Base-by-base conservation (phyloP, 2,888 invertebrate genomes). In the Xanthorhoe designata region DNA sequence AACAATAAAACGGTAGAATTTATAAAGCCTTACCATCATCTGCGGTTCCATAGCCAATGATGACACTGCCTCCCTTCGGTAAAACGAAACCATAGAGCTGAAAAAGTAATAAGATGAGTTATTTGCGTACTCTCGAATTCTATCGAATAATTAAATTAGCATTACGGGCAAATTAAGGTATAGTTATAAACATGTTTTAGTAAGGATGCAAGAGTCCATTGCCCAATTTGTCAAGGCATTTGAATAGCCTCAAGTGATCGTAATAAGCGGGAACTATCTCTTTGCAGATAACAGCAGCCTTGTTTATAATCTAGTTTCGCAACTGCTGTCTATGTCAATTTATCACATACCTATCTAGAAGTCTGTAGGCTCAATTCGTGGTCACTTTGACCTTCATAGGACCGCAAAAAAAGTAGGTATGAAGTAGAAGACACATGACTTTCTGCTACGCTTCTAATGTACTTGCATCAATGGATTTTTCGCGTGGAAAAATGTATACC, bases 11-110 rank as follows among this genome's bases (percentile, higher is more conserved):
- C 13, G 13, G 9, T 42, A 42, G 10, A 42, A 13, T 13, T 24
- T 42, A 42, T 13, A n/a, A n/a, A 42, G 38, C 13, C 13, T 93
- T 94, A 91, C 96, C 95, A 75, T 94, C 94, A 76, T 95, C 94
- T n/a, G 95, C 94, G 73, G 95, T 95, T 74, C 96, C 96, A 82
- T 96, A 96, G 18, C 96, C 96, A n/a, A 96, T 87, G 8, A 96
- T 95, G 6, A 96, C 84, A 75, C 96, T 96, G 8, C 96, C 96
- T 3, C 94, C 94, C 24, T 91, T 90, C 6, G 95, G 94, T 64
- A 96, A 88, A 54, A 92, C 84, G 58, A 91, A 88, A 0, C 94
- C 94, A 50, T 85, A 78, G 53, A 95, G 86, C 96, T 96, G 89
- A 60, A 94, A 94, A 67, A 76, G 69, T 70, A 55, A 8, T 47